Evolutionary conservation across 2,888 invertebrate genomes (phyloP).

Genomic region (Dasysyrphus tricinctus): DNA sequence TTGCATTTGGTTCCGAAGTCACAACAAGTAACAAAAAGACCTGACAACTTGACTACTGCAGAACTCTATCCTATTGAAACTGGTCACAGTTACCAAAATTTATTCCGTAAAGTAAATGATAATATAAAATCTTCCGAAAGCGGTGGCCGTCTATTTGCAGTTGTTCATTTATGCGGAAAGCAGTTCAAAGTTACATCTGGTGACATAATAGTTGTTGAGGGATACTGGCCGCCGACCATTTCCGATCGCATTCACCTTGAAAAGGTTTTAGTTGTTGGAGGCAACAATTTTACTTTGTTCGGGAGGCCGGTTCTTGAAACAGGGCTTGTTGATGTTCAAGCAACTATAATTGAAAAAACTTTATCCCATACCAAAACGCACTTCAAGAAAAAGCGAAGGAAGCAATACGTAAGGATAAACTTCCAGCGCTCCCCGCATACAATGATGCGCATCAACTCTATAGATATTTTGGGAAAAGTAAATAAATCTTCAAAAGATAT

Average conservation of each 20-base stretch:
- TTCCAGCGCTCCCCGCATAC: conserved; percentile 89
- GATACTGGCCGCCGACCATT: conserved; percentile 91
- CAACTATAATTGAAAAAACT: conserved; percentile 93
- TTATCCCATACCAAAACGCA: conserved; percentile 91
- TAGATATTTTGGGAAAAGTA: conserved; percentile 85
- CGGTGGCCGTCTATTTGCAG: conserved; percentile 87
- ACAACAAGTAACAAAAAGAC: neutral
- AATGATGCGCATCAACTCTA: conserved; percentile 90
- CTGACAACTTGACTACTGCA: neutral
- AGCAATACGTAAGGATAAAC: conserved; percentile 90
- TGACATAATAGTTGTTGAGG: conserved; percentile 92
- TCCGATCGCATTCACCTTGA: conserved; percentile 92
- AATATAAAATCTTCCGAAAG: conserved; percentile 77
- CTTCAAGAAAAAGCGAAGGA: conserved; percentile 90
- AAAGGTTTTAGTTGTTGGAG: conserved; percentile 92
- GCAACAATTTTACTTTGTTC: conserved; percentile 91
- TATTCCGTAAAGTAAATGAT: conserved; percentile 80
- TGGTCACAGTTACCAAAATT: conserved; percentile 43
- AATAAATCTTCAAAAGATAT: conserved; percentile 50
- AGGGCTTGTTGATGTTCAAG: conserved; percentile 89
- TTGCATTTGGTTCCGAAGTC: conserved; percentile 20
- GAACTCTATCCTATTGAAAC: neutral
- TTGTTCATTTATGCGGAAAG: conserved; percentile 91
- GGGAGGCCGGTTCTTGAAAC: conserved; percentile 91
- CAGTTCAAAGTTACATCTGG: conserved; percentile 93